A percentile compares a stretch with the other conserved stretches of the same genome.
These are phyloP conservation scores for Dendrolimus punctatus DNA, from an alignment of 1,140 invertebrate species.

Conservation along the genomic window DNA sequence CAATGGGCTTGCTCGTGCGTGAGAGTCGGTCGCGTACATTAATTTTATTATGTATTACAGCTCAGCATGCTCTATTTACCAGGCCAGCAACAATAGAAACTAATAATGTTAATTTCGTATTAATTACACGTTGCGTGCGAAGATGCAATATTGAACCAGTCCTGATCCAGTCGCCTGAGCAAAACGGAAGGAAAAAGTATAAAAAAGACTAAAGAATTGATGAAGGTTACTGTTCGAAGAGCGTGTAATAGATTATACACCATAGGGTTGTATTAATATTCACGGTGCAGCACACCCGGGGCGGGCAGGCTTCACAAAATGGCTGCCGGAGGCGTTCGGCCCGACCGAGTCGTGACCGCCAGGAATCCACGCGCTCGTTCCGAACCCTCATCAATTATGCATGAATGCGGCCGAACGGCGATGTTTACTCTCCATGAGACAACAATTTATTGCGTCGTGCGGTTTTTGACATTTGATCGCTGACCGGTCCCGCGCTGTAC, in stretches of 20 bases:
- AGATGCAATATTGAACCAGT: conserved; percentile 31
- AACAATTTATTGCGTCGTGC: conserved; percentile 68
- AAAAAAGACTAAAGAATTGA: conserved; percentile 21
- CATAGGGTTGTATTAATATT: conserved; percentile 56
- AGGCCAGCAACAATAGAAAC: conserved; percentile 55
- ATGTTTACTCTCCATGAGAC: conserved; percentile 68
- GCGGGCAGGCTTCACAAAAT: conserved; percentile 60
- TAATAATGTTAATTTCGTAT: conserved; percentile 56
- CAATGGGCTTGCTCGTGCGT: conserved; percentile 39
- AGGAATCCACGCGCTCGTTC: conserved; percentile 58
- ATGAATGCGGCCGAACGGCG: conserved; percentile 64
- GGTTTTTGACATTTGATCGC: conserved; percentile 64
- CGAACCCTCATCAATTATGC: conserved; percentile 68
- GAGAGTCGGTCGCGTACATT: conserved; percentile 43
- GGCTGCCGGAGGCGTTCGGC: conserved; percentile 50
- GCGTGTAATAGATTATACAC: conserved; percentile 20
- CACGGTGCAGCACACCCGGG: conserved; percentile 36
- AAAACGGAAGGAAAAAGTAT: conserved; percentile 26
- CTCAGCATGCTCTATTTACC: conserved; percentile 57
- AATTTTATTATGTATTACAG: conserved; percentile 56
- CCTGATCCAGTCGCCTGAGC: conserved; percentile 27
- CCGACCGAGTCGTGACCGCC: conserved; percentile 59
- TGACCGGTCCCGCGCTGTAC: conserved; percentile 24
- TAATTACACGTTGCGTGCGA: conserved; percentile 46
- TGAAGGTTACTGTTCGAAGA: conserved; percentile 24